These are phyloP conservation scores for Semnopithecus entellus DNA, from an alignment of 2,113 vertebrate genomes.

Conservation along the genomic window DNA sequence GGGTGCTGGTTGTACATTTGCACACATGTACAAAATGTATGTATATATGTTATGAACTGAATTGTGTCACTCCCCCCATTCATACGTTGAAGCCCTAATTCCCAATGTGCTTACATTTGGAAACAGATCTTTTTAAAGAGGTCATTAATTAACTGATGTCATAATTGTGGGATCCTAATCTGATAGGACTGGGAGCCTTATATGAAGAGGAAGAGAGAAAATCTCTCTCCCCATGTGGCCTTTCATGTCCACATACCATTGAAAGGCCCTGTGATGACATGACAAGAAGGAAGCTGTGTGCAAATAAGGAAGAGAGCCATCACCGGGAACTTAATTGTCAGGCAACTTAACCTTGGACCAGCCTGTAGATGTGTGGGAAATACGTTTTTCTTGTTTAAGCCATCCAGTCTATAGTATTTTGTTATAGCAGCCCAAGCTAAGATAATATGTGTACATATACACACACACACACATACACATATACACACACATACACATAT, in stretches of 20 bases:
- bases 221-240: background rate
- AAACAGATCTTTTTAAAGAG: background rate
- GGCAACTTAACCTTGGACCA: background rate
- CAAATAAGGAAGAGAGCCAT: background rate
- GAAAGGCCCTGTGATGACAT: background rate
- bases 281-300: background rate
- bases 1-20: background rate
- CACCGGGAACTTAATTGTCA: background rate
- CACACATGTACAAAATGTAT: background rate
- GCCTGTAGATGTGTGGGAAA: background rate
- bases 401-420: background rate
- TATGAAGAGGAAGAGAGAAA: background rate
- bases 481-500: background rate
- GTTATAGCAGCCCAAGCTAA: no score
- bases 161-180: background rate
- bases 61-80: background rate
- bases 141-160: background rate
- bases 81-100: background rate
- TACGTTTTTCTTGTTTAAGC: background rate
- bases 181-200: background rate
- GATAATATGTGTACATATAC: background rate
- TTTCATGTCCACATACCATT: no score
- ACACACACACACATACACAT: fast-evolving
- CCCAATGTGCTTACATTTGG: background rate
- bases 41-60: background rate